These are phyloP conservation scores for Sitobion miscanthi DNA, from an alignment of 1,140 invertebrate genomes.

Conservation along the genomic window DNA sequence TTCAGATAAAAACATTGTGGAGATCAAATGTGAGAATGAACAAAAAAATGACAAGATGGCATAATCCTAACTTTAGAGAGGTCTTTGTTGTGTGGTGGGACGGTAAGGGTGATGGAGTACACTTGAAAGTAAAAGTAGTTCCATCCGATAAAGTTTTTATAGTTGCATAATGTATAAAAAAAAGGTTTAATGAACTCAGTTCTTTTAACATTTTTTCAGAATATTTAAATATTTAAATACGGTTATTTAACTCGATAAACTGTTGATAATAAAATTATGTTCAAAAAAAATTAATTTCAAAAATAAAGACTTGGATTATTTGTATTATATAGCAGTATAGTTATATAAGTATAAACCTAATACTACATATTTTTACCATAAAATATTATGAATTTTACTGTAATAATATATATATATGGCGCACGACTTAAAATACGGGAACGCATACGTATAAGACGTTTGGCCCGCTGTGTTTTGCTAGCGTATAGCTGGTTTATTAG, in stretches of 20 bases:
- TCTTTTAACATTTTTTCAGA: background rate
- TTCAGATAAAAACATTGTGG: no score
- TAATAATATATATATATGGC: background rate
- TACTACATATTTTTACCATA: background rate
- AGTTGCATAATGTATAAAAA: background rate
- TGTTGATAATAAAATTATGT: background rate
- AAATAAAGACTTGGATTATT: background rate
- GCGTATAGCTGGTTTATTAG: conserved; percentile 16
- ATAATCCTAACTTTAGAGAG: background rate
- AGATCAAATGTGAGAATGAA: background rate
- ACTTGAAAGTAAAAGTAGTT: background rate
- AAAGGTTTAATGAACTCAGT: background rate
- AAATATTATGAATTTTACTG: background rate
- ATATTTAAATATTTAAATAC: background rate
- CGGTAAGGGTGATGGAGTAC: no score
- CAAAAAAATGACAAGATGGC: background rate
- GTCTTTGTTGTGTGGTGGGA: no score
- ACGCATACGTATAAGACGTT: background rate
- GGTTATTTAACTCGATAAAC: background rate
- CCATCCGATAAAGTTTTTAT: background rate
- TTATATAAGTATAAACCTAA: background rate
- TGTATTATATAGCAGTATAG: background rate
- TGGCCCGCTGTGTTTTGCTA: background rate
- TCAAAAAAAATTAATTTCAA: background rate
- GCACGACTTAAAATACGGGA: background rate